A percentile compares a stretch with the other conserved stretches of the same genome.
phyloP scores from a whole-genome alignment of 2,797 vertebrate species.

The Cynopterus sphinx region DNA sequence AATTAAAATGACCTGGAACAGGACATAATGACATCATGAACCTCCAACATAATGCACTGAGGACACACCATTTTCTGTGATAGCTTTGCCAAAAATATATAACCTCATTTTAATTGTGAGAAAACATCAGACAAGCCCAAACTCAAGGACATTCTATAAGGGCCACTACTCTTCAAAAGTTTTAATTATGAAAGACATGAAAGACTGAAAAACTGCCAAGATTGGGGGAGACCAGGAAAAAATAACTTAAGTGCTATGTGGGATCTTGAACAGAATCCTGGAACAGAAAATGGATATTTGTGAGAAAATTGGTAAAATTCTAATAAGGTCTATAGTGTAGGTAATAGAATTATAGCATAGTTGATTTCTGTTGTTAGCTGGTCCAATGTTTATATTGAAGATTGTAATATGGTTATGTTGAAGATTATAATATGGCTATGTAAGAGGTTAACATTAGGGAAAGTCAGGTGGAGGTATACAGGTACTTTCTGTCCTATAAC shows the following conservation, averaged over 20 bases:
- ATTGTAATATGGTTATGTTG: background rate
- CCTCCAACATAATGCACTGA: fast-evolving
- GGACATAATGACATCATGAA: background rate
- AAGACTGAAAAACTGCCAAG: background rate
- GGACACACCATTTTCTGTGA: background rate
- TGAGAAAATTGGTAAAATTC: background rate
- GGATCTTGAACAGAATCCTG: background rate
- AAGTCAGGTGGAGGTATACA: background rate
- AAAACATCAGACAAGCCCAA: background rate
- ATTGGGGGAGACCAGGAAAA: background rate
- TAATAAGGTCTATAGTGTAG: background rate
- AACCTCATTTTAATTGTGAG: background rate
- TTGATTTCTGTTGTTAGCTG: background rate
- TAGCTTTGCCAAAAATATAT: background rate
- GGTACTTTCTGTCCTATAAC: background rate
- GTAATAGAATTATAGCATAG: background rate
- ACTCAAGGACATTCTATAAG: background rate
- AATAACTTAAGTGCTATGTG: background rate
- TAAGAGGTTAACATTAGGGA: background rate
- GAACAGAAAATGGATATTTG: background rate
- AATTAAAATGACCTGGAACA: background rate
- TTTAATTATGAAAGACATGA: background rate
- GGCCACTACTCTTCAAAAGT: background rate
- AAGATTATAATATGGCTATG: background rate
- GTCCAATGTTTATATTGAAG: background rate